A percentile compares a stretch with the other conserved stretches of the same genome.
phyloP scores from a whole-genome alignment of 2,113 vertebrate species.

The Gambusia affinis region DNA sequence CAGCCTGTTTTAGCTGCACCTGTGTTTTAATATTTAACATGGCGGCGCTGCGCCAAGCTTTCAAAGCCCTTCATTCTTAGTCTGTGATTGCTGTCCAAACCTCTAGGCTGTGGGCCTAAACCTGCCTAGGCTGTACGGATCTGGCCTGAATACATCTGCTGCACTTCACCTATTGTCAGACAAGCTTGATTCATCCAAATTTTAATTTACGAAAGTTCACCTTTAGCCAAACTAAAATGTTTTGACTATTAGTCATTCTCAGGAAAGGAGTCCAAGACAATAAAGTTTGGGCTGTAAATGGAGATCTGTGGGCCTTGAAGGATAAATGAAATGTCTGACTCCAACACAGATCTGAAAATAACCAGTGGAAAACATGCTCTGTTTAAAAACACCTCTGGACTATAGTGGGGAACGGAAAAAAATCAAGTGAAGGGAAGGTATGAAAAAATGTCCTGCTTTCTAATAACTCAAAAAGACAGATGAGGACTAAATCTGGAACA shows the following conservation, averaged over 20 bases:
- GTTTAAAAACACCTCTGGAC: neutral
- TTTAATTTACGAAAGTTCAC: constrained; percentile 15
- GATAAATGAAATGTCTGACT: constrained; percentile 22
- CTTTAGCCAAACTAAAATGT: neutral
- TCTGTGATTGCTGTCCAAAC: neutral
- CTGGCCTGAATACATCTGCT: constrained; percentile 13
- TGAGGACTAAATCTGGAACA: neutral
- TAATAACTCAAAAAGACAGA: neutral
- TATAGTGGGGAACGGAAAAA: constrained; percentile 1
- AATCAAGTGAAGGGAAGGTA: constrained; percentile 10
- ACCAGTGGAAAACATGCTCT: neutral
- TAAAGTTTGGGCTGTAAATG: constrained; percentile 9
- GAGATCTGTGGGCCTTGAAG: neutral
- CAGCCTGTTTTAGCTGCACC: no score
- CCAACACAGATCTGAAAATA: constrained; percentile 34
- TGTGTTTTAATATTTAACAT: no score
- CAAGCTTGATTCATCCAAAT: constrained; percentile 13
- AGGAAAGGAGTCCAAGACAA: constrained; percentile 5
- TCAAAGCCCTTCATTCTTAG: neutral
- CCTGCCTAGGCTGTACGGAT: constrained; percentile 24
- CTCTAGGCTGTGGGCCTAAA: constrained; percentile 12
- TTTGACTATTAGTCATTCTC: constrained; percentile 1
- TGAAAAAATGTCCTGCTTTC: constrained; percentile 7
- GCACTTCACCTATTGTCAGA: constrained; percentile 25
- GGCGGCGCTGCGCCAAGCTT: neutral